phyloP scores from a whole-genome alignment of 2,113 vertebrate genomes.

The Baryphthengus martii region DNA sequence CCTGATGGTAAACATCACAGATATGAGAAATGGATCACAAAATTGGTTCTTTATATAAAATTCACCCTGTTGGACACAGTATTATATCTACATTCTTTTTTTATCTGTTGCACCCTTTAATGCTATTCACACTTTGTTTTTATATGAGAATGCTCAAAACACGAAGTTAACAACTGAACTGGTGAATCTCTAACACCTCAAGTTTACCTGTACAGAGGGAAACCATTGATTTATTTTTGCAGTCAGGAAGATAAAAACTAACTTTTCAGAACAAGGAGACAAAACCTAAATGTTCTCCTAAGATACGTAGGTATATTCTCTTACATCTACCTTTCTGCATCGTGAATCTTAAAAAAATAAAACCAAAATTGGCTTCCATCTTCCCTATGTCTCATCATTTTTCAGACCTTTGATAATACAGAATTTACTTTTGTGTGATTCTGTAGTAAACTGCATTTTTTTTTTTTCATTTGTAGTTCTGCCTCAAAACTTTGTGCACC shows the following conservation, averaged over 20 bases:
- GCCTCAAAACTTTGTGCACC: neutral
- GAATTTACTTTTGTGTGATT: neutral
- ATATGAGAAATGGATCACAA: constrained; percentile 52
- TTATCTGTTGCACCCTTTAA: constrained; percentile 64
- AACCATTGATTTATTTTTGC: neutral
- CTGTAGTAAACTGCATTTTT: neutral
- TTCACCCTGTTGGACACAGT: constrained; percentile 24
- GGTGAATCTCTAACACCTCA: constrained; percentile 27
- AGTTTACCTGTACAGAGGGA: constrained; percentile 26
- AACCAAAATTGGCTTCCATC: neutral
- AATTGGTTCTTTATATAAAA: neutral
- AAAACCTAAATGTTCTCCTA: constrained; percentile 13
- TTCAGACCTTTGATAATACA: neutral
- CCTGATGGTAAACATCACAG: constrained; percentile 41
- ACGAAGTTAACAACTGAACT: constrained; percentile 29
- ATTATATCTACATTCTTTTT: constrained; percentile 55
- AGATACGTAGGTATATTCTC: neutral
- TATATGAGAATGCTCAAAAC: constrained; percentile 59
- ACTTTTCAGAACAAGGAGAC: constrained; percentile 16
- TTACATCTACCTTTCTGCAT: neutral
- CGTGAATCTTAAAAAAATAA: constrained; percentile 12
- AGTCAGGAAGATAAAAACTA: constrained; percentile 11
- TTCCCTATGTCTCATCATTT: neutral
- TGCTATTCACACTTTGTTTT: constrained; percentile 60
- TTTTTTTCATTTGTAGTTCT: neutral